phyloP scores from a whole-genome alignment of 2,113 vertebrate species.

The Macaca fascicularis region DNA sequence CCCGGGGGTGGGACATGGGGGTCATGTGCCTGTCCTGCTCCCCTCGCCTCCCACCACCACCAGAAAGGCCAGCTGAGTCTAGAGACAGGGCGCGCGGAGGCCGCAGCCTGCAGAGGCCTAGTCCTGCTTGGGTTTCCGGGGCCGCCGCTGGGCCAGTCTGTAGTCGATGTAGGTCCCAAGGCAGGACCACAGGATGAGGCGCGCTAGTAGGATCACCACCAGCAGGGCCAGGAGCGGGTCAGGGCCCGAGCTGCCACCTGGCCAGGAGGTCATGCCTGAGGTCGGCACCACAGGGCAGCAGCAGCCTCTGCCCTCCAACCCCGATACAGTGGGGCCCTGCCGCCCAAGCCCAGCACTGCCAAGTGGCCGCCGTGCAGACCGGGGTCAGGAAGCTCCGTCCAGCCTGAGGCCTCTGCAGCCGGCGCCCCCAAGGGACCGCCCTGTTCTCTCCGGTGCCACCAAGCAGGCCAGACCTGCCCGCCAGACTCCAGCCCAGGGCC shows the following conservation, averaged over 20 bases:
- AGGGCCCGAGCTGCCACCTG: conserved; percentile 67
- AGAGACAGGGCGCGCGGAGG: background rate
- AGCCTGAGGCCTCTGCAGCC: conserved; percentile 33
- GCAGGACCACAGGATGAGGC: conserved; percentile 87
- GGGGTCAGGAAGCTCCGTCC: conserved; percentile 72
- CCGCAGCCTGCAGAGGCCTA: conserved; percentile 19
- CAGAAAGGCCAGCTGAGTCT: background rate
- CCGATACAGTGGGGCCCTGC: fast-evolving
- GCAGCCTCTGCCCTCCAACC: background rate
- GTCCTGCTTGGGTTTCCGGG: conserved; percentile 71
- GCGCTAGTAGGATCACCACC: conserved; percentile 81
- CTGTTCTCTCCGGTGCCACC: conserved; percentile 56
- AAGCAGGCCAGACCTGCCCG: conserved; percentile 64
- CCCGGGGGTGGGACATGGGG: fast-evolving
- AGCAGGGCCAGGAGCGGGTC: conserved; percentile 83
- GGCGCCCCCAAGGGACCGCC: background rate
- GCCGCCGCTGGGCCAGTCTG: conserved; percentile 78
- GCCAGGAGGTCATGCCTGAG: conserved; percentile 19
- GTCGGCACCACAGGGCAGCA: fast-evolving
- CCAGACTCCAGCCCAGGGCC: conserved; percentile 81
- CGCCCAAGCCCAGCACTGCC: background rate
- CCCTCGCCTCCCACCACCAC: background rate
- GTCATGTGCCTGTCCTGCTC: fast-evolving
- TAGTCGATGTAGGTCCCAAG: conserved; percentile 81
- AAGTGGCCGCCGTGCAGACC: background rate